Base-by-base conservation (phyloP, 1,140 invertebrate species). In the Heliothis virescens region DNA sequence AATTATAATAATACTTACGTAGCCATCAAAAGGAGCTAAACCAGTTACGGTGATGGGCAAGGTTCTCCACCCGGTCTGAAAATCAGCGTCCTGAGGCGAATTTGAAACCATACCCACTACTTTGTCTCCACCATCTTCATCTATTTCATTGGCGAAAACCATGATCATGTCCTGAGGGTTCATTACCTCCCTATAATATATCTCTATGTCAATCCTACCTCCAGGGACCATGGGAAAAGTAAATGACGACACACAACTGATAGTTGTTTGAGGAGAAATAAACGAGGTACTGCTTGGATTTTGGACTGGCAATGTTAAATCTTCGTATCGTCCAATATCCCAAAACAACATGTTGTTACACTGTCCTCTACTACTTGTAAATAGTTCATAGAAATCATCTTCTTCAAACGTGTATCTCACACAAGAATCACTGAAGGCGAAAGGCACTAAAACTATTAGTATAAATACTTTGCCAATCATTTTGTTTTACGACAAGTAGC, bases 381-480 rank as follows among this genome's bases (percentile, higher is more conserved):
- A 81, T n/a, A n/a, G 12, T n/a, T 77, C 52, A 18, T 65, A 2
- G 15, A 65, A 77, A 55, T 55, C 16, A 34, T 55, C 16, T 10
- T 77, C n/a, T 18, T 77, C 75, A n/a, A 77, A 77, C 3, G 21
- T 67, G 48, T 77, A 77, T 34, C 15, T 63, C 26, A 34, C 62
- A 67, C 75, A 77, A 84, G 5, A 57, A 57, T 73, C 69, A 73
- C 69, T 73, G 3, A 57, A 7, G 9, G 21, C 18, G 12, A 21
- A 13, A 21, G 47, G 2, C 16, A 74, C 26, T 4, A 74, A 59
- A 11, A 59, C 18, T 7, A 77, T 18, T 26, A 77, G 53, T 21
- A 53, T 60, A n/a, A 63, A 50, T 18, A 60, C 41, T 60, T n/a
- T 29, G 7, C 57, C 13, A 15, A 72, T 63, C 55, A 53, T 79